A percentile compares a stretch with the other conserved stretches of the same genome.
Conservation (phyloP, 2,797 vertebrate species). For the Rhynchonycteris naso region DNA sequence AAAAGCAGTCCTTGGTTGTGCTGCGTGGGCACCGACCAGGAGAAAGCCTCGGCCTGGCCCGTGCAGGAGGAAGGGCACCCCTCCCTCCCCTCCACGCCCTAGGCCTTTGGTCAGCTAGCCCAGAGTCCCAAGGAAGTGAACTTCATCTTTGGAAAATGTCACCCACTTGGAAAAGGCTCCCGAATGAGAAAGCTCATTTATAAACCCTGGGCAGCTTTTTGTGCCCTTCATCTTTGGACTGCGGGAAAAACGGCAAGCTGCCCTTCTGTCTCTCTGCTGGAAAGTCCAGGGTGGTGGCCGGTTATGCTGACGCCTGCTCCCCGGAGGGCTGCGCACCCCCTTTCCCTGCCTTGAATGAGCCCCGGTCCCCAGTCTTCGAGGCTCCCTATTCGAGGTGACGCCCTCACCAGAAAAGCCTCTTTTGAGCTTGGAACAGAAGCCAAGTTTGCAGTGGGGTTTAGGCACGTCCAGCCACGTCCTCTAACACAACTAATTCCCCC, state of each 20-base stretch:
- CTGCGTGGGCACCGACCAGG: accelerated
- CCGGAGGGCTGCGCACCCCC: neutral
- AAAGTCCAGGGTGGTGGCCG: slow-evolving; percentile 51
- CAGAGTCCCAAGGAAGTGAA: slow-evolving; percentile 4
- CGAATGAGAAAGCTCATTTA: slow-evolving; percentile 59
- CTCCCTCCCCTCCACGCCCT: neutral
- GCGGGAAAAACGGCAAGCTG: slow-evolving; percentile 52
- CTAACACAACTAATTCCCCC: neutral
- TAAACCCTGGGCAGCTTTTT: slow-evolving; percentile 25
- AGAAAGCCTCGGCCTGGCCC: neutral
- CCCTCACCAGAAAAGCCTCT: slow-evolving; percentile 49
- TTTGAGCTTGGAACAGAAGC: neutral
- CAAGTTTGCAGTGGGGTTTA: neutral
- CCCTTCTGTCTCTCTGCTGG: slow-evolving; percentile 51
- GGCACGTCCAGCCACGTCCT: slow-evolving; percentile 29
- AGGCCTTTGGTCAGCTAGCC: slow-evolving; percentile 11
- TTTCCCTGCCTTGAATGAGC: neutral
- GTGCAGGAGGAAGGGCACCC: neutral
- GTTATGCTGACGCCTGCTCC: neutral
- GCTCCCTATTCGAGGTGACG: neutral
- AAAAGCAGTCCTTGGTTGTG: neutral
- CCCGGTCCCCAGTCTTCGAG: neutral
- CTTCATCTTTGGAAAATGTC: slow-evolving; percentile 59
- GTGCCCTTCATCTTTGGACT: slow-evolving; percentile 51
- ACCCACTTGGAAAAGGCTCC: slow-evolving; percentile 48